Evolutionary conservation across 2,113 vertebrate genomes (phyloP).

Genomic region (Sterna hirundo): DNA sequence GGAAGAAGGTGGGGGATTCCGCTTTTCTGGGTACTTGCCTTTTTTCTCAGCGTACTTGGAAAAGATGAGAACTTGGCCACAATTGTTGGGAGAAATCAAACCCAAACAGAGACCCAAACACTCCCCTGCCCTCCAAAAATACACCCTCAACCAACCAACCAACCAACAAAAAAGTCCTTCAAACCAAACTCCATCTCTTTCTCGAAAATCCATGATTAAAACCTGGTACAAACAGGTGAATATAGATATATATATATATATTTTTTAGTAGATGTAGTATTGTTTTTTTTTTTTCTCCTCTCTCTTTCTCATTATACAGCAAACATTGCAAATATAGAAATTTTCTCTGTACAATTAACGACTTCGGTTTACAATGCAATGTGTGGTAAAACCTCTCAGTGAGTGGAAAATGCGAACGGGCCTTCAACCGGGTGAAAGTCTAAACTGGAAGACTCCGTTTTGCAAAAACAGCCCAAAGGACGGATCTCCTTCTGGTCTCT

Average conservation of each 20-base stretch:
- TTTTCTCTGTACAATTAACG: conserved; percentile 90
- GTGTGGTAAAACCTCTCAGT: conserved; percentile 56
- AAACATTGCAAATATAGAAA: conserved; percentile 97
- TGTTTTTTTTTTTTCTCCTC: conserved; percentile 64
- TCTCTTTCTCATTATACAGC: conserved; percentile 84
- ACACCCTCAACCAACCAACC: neutral
- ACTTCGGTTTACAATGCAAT: conserved; percentile 66
- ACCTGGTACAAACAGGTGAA: conserved; percentile 79
- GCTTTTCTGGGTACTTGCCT: conserved; percentile 39
- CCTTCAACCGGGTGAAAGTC: conserved; percentile 66
- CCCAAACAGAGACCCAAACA: neutral
- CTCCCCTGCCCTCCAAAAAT: neutral
- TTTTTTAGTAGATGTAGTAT: conserved; percentile 78
- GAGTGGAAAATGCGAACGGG: conserved; percentile 67
- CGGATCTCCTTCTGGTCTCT: conserved; percentile 33
- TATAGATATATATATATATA: conserved; percentile 68
- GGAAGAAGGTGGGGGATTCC: neutral
- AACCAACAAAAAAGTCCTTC: conserved; percentile 34
- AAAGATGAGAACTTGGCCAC: conserved; percentile 55
- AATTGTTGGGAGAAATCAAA: conserved; percentile 61
- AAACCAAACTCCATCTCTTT: conserved; percentile 51
- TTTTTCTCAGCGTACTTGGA: conserved; percentile 67
- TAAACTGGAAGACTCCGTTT: conserved; percentile 74
- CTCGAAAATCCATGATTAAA: conserved; percentile 81
- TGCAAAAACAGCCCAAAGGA: conserved; percentile 67